A percentile compares a stretch with the other conserved stretches of the same genome.
Conservation (phyloP, 2,113 vertebrate genomes). For the Rhinolophus sinicus region DNA sequence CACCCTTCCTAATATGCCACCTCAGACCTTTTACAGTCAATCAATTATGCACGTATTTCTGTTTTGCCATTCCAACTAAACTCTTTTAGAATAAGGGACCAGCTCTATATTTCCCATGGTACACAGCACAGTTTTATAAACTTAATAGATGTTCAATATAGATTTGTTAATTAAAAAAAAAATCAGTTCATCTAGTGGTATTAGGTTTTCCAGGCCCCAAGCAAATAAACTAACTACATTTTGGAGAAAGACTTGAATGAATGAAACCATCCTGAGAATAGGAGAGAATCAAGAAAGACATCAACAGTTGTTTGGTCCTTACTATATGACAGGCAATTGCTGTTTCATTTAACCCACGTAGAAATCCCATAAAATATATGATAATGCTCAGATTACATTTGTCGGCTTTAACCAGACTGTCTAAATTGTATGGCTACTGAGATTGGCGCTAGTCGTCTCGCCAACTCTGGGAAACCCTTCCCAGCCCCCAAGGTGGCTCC, state of each 20-base stretch:
- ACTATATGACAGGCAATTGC: background rate
- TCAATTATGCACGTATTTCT: background rate
- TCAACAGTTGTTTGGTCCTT: background rate
- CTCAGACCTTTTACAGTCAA: background rate
- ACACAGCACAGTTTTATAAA: background rate
- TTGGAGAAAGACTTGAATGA: background rate
- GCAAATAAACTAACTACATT: background rate
- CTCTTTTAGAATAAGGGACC: background rate
- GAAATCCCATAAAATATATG: background rate
- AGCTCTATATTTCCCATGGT: background rate
- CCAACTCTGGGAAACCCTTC: background rate
- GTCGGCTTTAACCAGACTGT: background rate
- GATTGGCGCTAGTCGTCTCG: fast-evolving
- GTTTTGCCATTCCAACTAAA: background rate
- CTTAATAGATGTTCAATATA: background rate
- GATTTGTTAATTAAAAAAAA: background rate
- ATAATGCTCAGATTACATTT: background rate
- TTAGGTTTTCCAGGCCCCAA: background rate
- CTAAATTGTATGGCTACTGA: background rate
- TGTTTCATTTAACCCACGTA: background rate
- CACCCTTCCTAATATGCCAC: background rate
- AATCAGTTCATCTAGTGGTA: background rate
- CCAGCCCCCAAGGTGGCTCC: too few species aligned
- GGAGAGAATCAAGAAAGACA: background rate
- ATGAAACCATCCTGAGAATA: background rate